These are phyloP conservation scores for Acropora yongei DNA, from an alignment of 64 coral and sea anemone species.

Conservation along the genomic window DNA sequence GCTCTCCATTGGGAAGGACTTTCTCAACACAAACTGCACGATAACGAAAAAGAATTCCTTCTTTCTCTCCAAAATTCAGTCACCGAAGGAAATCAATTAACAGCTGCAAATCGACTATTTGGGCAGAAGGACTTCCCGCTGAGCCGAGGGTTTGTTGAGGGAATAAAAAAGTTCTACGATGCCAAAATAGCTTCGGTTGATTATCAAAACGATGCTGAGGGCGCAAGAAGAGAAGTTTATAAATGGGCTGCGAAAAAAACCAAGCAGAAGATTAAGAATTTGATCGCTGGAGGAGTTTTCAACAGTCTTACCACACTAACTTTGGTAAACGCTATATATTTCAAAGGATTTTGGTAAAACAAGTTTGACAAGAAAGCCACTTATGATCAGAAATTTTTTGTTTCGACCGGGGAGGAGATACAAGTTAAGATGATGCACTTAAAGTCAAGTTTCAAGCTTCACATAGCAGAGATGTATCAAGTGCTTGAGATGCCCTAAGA, in stretches of 20 bases:
- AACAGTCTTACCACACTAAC: constrained; percentile 53
- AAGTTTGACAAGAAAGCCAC: constrained; percentile 68
- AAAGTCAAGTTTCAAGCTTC: constrained; percentile 43
- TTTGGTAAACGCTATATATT: constrained; percentile 90
- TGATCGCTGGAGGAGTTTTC: constrained; percentile 70
- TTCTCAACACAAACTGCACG: constrained; percentile 40
- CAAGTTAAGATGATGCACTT: constrained; percentile 75
- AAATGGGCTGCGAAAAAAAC: constrained; percentile 82
- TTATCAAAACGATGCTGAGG: constrained; percentile 70
- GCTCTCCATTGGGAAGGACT: constrained; percentile 72
- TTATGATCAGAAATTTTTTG: constrained; percentile 12
- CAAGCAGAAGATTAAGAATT: constrained; percentile 75
- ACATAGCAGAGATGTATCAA: constrained; percentile 37
- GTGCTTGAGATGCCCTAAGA: constrained; percentile 69
- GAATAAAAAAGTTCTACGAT: constrained; percentile 61
- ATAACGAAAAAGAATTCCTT: constrained; percentile 62
- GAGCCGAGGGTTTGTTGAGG: constrained; percentile 63
- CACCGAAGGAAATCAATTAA: constrained; percentile 52
- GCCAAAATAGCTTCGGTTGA: constrained; percentile 76
- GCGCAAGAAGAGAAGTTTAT: constrained; percentile 73
- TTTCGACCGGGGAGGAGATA: constrained; percentile 13
- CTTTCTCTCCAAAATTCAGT: constrained; percentile 22
- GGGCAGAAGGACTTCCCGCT: constrained; percentile 69
- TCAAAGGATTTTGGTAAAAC: constrained; percentile 89
- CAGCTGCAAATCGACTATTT: constrained; percentile 76